phyloP scores from a whole-genome alignment of 2,888 invertebrate genomes.

The Petrolisthes cinctipes region DNA sequence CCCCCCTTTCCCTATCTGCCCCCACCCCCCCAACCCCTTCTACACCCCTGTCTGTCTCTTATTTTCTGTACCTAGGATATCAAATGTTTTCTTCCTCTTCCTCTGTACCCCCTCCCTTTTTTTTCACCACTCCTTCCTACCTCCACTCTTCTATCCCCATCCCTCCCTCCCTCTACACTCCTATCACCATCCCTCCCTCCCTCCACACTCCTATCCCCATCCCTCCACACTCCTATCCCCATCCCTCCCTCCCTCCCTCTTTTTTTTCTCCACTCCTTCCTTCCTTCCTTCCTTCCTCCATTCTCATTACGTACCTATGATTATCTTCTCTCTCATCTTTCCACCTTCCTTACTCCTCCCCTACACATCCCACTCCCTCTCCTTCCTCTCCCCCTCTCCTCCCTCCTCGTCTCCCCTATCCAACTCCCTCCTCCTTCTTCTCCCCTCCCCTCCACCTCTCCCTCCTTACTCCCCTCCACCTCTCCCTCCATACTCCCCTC shows the following conservation, averaged over 20 bases:
- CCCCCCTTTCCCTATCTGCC: not conserved
- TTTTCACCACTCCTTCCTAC: too few species aligned
- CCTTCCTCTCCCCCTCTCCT: not conserved
- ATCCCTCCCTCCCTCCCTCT: not conserved
- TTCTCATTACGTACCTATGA: not conserved
- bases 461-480: not conserved
- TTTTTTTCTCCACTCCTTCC: not conserved
- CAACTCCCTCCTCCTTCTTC: too few species aligned
- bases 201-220: not conserved
- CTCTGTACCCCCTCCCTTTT: too few species aligned
- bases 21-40: not conserved
- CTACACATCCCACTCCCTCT: too few species aligned
- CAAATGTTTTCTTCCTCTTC: too few species aligned
- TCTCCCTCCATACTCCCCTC: not conserved
- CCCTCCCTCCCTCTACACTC: not conserved
- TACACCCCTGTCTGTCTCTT: slow-evolving; percentile 12
- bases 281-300: not conserved
- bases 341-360: too few species aligned
- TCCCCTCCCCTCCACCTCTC: not conserved
- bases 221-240: not conserved
- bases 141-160: not conserved
- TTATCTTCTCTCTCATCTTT: too few species aligned
- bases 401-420: not conserved
- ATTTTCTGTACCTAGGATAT: too few species aligned
- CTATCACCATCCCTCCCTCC: not conserved